Percentiles rank a stretch among this genome's conserved stretches.
phyloP scores from a whole-genome alignment of 2,888 invertebrate species.

The Amphipoea lucens region DNA sequence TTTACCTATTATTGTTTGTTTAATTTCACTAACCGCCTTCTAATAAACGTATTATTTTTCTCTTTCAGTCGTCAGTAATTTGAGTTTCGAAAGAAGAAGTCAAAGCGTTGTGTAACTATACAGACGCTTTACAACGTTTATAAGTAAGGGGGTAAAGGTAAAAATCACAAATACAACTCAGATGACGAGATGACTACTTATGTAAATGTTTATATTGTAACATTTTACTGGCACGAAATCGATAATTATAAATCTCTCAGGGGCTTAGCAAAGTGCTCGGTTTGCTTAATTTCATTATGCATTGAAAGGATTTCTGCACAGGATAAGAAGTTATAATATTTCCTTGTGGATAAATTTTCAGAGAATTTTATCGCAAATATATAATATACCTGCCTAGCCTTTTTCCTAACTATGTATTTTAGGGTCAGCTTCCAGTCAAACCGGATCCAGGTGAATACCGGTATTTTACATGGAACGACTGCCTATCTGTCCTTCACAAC shows the following conservation, averaged over 20 bases:
- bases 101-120: no score
- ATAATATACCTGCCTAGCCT: no score
- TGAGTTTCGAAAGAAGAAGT: no score
- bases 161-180: background rate
- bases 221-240: background rate
- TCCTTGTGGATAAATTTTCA: background rate
- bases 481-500: no score
- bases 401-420: no score
- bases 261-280: background rate
- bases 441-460: no score
- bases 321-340: background rate
- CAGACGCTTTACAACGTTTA: no score
- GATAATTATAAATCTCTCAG: conserved; percentile 5
- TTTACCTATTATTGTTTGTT: background rate
- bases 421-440: no score
- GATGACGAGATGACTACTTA: background rate
- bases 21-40: background rate
- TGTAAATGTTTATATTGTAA: background rate
- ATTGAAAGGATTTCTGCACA: background rate
- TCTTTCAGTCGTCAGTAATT: no score
- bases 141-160: background rate
- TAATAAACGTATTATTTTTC: background rate
- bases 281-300: background rate
- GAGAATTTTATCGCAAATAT: no score
- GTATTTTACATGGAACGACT: no score